Percentiles rank a stretch among this genome's conserved stretches.
Conservation (phyloP, 1,140 invertebrate genomes). For the Metopolophium dirhodum region DNA sequence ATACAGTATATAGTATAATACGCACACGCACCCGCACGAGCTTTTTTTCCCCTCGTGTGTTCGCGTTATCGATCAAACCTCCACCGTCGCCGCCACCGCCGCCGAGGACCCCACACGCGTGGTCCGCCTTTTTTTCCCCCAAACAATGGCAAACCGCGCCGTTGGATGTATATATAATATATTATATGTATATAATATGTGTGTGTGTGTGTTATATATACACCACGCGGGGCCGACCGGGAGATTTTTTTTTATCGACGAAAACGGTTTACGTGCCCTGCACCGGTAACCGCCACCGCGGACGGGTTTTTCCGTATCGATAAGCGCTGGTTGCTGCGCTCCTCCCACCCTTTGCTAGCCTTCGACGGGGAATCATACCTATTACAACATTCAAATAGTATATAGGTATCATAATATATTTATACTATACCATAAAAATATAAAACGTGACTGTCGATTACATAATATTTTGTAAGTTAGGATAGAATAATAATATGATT, state of each 20-base stretch:
- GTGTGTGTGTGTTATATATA: not conserved
- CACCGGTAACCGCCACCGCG: not conserved
- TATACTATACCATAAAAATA: not conserved
- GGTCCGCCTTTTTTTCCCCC: not conserved
- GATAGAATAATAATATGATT: no score
- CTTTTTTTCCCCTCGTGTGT: slow-evolving; percentile 8
- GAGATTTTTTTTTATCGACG: slow-evolving; percentile 17
- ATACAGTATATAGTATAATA: not conserved
- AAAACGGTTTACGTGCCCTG: not conserved
- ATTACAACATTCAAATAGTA: not conserved
- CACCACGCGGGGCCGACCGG: not conserved
- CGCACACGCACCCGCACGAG: slow-evolving; percentile 27
- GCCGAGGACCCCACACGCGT: not conserved
- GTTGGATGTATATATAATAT: not conserved
- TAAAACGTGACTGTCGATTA: not conserved
- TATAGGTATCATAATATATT: not conserved
- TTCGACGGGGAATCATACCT: not conserved
- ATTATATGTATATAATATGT: no score
- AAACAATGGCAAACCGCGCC: slow-evolving; percentile 8
- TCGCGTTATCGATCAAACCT: slow-evolving; percentile 52
- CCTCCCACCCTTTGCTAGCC: no score
- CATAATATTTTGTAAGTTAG: not conserved
- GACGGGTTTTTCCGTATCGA: not conserved
- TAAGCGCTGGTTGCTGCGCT: not conserved
- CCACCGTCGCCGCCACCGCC: not conserved